Percentiles rank a stretch among this genome's conserved stretches.
Conservation (phyloP, 2,888 invertebrate genomes). For the Oligia latruncula region DNA sequence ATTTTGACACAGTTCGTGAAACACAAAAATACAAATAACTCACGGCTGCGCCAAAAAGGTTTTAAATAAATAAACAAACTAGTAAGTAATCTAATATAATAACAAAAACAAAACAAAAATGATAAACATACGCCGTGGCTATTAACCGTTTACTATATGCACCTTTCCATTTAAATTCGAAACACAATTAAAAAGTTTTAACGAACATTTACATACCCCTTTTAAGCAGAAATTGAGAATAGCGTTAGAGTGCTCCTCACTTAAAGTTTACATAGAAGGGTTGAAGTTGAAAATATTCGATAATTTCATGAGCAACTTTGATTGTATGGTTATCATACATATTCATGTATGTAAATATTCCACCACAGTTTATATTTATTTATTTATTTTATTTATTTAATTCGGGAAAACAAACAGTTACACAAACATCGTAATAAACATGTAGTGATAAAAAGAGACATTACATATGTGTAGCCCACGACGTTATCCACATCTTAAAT, state of each 20-base stretch:
- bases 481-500: no score
- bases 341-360: constrained; percentile 33
- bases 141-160: not conserved
- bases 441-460: no score
- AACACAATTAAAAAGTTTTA: constrained; percentile 53
- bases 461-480: no score
- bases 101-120: no score
- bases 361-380: constrained; percentile 8
- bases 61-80: no score
- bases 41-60: no score
- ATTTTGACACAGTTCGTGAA: not conserved
- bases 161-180: constrained; percentile 22
- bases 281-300: constrained; percentile 35
- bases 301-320: constrained; percentile 49
- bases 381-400: no score
- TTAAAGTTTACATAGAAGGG: constrained; percentile 17
- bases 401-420: no score
- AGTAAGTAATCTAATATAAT: no score
- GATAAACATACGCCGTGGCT: not conserved
- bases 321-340: constrained; percentile 35
- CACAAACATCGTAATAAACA: no score
- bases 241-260: constrained; percentile 27
- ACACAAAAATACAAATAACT: not conserved
- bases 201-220: constrained; percentile 20
- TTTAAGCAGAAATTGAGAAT: constrained; percentile 34